Percentiles rank a stretch among this genome's conserved stretches.
Evolutionary conservation across 2,797 vertebrate genomes (phyloP).

Genomic region (Lycodopsis pacificus): DNA sequence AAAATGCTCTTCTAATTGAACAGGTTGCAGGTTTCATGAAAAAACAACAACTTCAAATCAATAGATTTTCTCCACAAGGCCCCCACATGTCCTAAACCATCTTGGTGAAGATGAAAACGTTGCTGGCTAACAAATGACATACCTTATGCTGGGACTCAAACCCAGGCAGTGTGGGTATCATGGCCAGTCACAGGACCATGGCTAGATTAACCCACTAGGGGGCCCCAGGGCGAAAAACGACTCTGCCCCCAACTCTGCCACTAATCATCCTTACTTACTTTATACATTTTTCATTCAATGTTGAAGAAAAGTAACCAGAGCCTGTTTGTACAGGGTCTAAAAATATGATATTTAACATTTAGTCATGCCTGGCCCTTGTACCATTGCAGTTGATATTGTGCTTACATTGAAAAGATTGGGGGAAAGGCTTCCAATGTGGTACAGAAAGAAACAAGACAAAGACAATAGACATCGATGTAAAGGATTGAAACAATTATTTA

Average conservation of each 20-base stretch:
- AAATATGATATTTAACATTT: neutral
- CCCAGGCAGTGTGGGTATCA: neutral
- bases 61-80: neutral
- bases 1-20: neutral
- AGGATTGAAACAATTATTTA: neutral
- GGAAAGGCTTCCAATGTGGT: neutral
- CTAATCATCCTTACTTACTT: neutral
- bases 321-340: neutral
- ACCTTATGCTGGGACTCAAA: neutral
- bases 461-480: neutral
- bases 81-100: neutral
- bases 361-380: neutral
- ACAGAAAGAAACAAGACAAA: neutral
- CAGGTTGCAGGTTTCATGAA: neutral
- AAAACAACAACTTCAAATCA: neutral
- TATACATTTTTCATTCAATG: neutral
- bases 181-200: conserved; percentile 9
- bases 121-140: neutral
- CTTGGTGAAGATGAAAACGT: neutral
- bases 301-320: neutral
- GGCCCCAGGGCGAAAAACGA: neutral
- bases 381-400: neutral
- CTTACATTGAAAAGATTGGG: neutral
- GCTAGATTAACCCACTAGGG: conserved; percentile 19
- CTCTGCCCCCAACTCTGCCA: neutral